Conservation (phyloP, 2,113 vertebrate genomes). For the Cochlearius cochlearius region DNA sequence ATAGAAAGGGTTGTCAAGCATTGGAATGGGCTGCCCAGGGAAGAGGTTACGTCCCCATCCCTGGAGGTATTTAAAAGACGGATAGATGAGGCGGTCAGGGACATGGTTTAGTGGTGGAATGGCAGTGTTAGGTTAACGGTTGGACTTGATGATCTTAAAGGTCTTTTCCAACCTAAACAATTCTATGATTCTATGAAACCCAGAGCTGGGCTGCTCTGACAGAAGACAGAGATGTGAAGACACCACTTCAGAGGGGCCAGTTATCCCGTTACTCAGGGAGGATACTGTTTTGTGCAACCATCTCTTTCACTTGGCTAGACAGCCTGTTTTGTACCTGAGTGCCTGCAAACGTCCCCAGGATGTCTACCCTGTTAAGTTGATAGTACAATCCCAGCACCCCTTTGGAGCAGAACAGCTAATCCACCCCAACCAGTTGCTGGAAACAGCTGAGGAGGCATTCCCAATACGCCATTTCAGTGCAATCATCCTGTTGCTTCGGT, state of each 20-base stretch:
- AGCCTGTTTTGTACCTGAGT: background rate
- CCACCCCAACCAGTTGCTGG: background rate
- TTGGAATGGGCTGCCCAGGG: no score
- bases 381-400: background rate
- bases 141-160: no score
- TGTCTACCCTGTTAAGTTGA: background rate
- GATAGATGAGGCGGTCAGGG: no score
- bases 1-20: no score
- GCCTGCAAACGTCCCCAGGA: background rate
- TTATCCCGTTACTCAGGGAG: background rate
- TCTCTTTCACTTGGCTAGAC: background rate
- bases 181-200: no score
- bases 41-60: no score
- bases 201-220: background rate
- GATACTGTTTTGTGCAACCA: background rate
- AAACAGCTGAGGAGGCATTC: background rate
- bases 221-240: no score
- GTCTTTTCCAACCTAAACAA: no score
- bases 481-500: background rate
- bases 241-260: background rate
- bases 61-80: no score
- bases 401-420: background rate
- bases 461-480: background rate
- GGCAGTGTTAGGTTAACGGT: no score
- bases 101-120: no score